A percentile compares a stretch with the other conserved stretches of the same genome.
phyloP scores from a whole-genome alignment of 2,797 vertebrate genomes.

The Halcyon badia region DNA sequence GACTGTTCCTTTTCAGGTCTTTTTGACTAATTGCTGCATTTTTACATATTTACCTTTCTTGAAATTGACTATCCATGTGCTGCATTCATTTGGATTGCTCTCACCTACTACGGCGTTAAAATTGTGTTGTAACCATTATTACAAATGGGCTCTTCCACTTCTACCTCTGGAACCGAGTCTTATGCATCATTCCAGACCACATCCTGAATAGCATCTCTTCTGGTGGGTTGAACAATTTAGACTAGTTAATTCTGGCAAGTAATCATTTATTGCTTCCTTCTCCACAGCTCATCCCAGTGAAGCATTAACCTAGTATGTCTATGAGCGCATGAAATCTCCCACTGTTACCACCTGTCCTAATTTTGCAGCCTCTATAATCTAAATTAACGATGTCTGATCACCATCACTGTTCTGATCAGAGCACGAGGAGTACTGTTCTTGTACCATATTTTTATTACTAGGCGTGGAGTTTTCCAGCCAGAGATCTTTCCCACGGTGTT shows the following conservation, averaged over 20 bases:
- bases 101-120: neutral
- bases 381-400: neutral
- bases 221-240: slow-evolving; percentile 3
- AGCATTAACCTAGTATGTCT: neutral
- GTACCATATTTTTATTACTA: neutral
- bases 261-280: slow-evolving; percentile 16
- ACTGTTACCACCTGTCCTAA: neutral
- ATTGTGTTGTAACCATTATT: neutral
- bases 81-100: neutral
- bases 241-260: neutral
- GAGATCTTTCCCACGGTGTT: neutral
- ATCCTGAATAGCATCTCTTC: slow-evolving; percentile 3
- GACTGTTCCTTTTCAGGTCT: neutral
- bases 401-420: neutral
- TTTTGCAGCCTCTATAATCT: neutral
- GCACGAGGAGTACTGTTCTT: neutral
- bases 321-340: neutral
- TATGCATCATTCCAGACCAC: neutral
- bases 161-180: neutral
- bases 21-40: neutral
- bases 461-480: neutral
- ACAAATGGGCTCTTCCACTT: neutral
- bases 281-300: neutral
- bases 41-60: neutral
- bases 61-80: neutral